Base-by-base conservation (phyloP, 1,140 invertebrate species). In the Steinernema khuongi region DNA sequence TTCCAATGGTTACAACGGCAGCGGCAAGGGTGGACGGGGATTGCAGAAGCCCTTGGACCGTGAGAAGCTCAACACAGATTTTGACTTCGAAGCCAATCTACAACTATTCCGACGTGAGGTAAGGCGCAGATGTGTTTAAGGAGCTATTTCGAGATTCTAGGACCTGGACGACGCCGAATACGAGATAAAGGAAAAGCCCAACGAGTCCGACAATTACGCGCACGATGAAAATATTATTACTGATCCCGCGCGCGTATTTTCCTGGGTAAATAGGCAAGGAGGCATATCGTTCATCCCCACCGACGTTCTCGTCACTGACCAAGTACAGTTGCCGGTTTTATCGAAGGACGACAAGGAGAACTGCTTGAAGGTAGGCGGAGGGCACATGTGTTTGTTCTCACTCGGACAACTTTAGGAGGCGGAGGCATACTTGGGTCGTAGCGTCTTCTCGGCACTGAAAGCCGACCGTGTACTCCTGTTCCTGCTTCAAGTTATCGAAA, bases 201-300 rank as follows among this genome's bases (percentile, higher is more conserved):
- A 77, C 32, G 44, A 72, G 31, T 77, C 70, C 30, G 31, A 70
- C 50, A 78, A 78, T 67, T 78, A 70, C 73, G 80, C 19, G n/a
- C 77, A 83, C 72, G 77, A 85, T 68, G 84, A 83, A 43, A 83
- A 83, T 71, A 77, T 83, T 33, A 44, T 83, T 43, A 43, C 72
- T 30, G 82, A 83, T 74, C 75, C 84, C 19, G 67, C 68, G 17
- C 68, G 84, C 11, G 71, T 79, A 7, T 84, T 74, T 29, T 82
- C 82, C 7, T 79, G 76, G 78, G 69, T 70, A 1, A 73, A 77
- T 32, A 18, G 7, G 11, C 29, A 30, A 31, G 11, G 11, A 22
- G 66, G 14, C 22, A 31, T 29, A 17, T 14, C 4, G 32, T 33
- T 68, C 32, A 17, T 4, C n/a, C 32, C 32, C 14, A 4, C 19